Percentiles rank a stretch among this genome's conserved stretches.
Evolutionary conservation across 2,113 vertebrate species (phyloP).

Genomic region (Spheniscus mendiculus): DNA sequence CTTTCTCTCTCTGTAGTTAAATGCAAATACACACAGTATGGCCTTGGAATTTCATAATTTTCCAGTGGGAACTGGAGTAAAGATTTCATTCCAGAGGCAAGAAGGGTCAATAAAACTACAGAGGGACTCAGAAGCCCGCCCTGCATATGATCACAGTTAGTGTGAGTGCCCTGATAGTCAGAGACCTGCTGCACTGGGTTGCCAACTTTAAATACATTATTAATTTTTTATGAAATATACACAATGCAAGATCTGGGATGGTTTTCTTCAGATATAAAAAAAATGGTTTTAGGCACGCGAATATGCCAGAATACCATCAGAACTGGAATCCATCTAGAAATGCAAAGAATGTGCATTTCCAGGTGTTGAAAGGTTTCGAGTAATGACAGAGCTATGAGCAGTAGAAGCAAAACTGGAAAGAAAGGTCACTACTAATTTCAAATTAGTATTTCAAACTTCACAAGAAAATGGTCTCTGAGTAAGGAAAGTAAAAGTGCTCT

Average conservation of each 20-base stretch:
- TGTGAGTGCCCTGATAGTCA: not conserved
- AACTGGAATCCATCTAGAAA: not conserved
- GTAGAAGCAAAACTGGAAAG: not conserved
- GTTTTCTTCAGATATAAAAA: not conserved
- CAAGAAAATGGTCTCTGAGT: not conserved
- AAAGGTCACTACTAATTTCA: not conserved
- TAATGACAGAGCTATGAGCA: not conserved
- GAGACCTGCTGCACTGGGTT: not conserved
- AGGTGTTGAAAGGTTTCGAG: not conserved
- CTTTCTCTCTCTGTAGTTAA: not conserved
- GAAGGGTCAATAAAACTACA: not conserved
- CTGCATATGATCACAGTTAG: fast-evolving
- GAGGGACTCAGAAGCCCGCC: not conserved
- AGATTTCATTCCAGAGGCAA: not conserved
- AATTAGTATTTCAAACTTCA: not conserved
- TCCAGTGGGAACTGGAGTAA: not conserved
- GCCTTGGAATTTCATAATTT: not conserved
- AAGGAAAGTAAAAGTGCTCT: not conserved
- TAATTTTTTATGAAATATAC: not conserved
- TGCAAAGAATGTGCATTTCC: not conserved
- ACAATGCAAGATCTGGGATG: not conserved
- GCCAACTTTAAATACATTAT: not conserved
- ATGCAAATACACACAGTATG: not conserved
- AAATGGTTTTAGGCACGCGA: not conserved
- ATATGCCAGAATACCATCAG: not conserved